Percentiles rank a stretch among this genome's conserved stretches.
phyloP scores from a whole-genome alignment of 2,113 vertebrate genomes.

The Cranoglanis bouderius region DNA sequence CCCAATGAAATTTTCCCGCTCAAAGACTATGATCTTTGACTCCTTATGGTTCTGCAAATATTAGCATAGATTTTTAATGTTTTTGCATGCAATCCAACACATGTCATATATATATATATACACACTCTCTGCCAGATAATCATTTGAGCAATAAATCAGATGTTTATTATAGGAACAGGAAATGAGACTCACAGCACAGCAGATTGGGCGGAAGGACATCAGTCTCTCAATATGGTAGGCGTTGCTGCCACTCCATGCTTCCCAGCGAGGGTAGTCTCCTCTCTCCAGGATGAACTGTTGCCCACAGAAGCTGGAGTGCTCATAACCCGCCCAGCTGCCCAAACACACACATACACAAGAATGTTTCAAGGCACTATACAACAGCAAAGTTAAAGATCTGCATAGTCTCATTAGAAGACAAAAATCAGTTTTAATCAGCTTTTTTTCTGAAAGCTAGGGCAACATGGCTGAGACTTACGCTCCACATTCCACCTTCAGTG shows the following conservation, averaged over 20 bases:
- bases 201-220: conserved; percentile 96
- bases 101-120: background rate
- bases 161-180: background rate
- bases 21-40: conserved; percentile 88
- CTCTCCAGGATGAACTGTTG: conserved; percentile 97
- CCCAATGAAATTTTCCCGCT: conserved; percentile 94
- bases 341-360: conserved; percentile 27
- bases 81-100: background rate
- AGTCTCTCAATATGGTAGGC: conserved; percentile 95
- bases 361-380: conserved; percentile 29
- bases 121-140: background rate
- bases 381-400: background rate
- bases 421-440: background rate
- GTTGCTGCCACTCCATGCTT: conserved; percentile 95
- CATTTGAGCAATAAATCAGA: background rate
- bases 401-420: background rate
- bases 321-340: conserved; percentile 89
- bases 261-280: conserved; percentile 94
- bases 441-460: background rate
- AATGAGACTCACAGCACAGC: conserved; percentile 84
- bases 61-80: background rate
- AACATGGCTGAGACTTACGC: conserved; percentile 80
- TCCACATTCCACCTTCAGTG: conserved; percentile 92
- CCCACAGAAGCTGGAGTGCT: conserved; percentile 93
- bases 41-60: conserved; percentile 88